A percentile compares a stretch with the other conserved stretches of the same genome.
Evolutionary conservation across 2,888 invertebrate genomes (phyloP).

Genomic region (Hirtodrosophila trivittata): DNA sequence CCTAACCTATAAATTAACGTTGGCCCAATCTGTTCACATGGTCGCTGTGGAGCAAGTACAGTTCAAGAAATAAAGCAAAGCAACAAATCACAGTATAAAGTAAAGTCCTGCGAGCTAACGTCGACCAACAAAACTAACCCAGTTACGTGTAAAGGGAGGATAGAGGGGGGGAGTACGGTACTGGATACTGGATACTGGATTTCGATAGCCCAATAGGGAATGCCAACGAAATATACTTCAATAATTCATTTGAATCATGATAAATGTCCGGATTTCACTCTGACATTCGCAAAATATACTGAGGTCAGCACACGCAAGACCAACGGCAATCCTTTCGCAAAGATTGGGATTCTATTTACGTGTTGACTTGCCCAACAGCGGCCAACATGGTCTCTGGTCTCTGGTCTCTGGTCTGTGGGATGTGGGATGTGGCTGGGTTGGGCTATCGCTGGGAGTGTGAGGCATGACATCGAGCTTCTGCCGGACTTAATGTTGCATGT

Average conservation of each 20-base stretch:
- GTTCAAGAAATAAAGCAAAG: neutral
- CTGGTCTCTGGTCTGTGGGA: conserved; percentile 6
- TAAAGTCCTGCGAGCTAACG: conserved; percentile 5
- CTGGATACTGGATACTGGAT: conserved; percentile 4
- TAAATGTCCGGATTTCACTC: conserved; percentile 65
- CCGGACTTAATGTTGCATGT: conserved; percentile 55
- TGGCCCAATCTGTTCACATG: neutral
- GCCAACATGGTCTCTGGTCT: conserved; percentile 2
- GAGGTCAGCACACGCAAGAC: conserved; percentile 54
- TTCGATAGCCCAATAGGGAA: conserved; percentile 52
- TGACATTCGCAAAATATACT: conserved; percentile 63
- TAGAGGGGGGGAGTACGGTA: neutral
- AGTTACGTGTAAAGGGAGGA: neutral
- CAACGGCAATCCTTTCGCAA: conserved; percentile 48
- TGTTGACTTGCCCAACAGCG: conserved; percentile 51
- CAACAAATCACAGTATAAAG: conserved; percentile 13
- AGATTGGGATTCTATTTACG: conserved; percentile 58
- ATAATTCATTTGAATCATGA: conserved; percentile 69
- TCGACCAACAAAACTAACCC: neutral
- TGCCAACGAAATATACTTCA: conserved; percentile 61
- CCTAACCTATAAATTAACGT: too few species aligned
- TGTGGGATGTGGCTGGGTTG: neutral
- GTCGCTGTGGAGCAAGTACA: neutral
- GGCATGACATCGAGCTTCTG: conserved; percentile 8
- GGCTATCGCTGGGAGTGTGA: neutral